These are phyloP conservation scores for Toxotes jaculatrix DNA, from an alignment of 2,113 vertebrate genomes.

Conservation along the genomic window DNA sequence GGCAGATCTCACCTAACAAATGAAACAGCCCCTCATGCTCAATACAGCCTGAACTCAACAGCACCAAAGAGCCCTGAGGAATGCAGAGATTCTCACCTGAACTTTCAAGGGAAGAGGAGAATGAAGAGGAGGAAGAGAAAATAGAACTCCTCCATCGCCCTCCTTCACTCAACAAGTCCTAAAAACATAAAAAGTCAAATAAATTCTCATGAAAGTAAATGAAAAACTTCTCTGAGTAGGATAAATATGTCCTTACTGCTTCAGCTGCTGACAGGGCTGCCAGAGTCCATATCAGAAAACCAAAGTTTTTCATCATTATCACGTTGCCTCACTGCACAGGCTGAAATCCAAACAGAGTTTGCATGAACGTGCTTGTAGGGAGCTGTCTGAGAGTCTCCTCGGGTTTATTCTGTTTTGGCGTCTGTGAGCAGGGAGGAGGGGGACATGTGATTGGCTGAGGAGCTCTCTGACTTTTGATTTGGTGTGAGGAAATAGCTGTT, in stretches of 20 bases:
- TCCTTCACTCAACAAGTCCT: conserved; percentile 42
- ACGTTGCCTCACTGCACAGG: not conserved
- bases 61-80: accelerated
- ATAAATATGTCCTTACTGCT: conserved; percentile 37
- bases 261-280: not conserved
- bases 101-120: conserved; percentile 5
- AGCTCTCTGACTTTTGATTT: not conserved
- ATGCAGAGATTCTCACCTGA: conserved; percentile 52
- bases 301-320: not conserved
- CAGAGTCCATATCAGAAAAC: conserved; percentile 25
- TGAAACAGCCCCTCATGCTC: not conserved
- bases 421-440: conserved; percentile 23
- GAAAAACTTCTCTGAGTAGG: accelerated
- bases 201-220: not conserved
- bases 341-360: not conserved
- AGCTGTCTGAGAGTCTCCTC: conserved; percentile 4
- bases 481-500: conserved; percentile 37
- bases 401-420: conserved; percentile 26
- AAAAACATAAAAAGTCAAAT: not conserved
- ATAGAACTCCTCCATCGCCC: not conserved
- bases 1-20: conserved; percentile 53
- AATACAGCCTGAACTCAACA: too few species aligned
- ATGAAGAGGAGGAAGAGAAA: not conserved
- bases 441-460: conserved; percentile 53
- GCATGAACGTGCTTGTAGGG: conserved; percentile 32